Evolutionary conservation across 23 tunicate genomes (phyloP), one percentile per base, ranked within the genome.

Genomic region (Phallusia fumigata): DNA sequence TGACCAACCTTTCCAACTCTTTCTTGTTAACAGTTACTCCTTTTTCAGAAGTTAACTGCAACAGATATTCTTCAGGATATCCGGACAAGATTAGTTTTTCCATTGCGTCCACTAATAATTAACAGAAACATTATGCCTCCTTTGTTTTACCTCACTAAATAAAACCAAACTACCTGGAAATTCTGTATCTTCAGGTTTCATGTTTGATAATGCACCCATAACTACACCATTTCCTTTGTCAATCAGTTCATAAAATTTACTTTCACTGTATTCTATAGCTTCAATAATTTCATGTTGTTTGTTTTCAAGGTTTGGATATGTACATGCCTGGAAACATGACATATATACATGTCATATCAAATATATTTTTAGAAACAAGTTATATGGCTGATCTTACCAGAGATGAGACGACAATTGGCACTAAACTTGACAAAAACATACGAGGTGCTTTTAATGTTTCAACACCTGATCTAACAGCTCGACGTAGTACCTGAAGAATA

Each of bases 341-440:
- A 58, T 58, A 16, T 58, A 58, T 24, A 58, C 15, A 58, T 58
- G 3, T 6, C 3, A 58, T 58, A 1, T 58, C 8, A 1, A 58
- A 24, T 24, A 58, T 58, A 24, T 58, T 58, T 22, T 15, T 51
- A 51, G 18, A 13, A 51, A 15, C 18, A 58, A 58, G 69, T 58
- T 1, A 58, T 58, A 18, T 51, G 18, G 15, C 18, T 58, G 5
- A 40, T 22, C 11, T 58, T 58, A 58, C 69, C 28, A 58, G 69
- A 58, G 69, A 58, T 8, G 69, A 21, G 28, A 58, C 69, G 13
- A 58, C 69, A 13, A 16, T 24, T 21, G 69, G 69, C 11, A 58
- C 69, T 24, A 58, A 58, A 58, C 69, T 58, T 22, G 69, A 58
- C 69, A 58, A 24, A 58, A 58, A 58, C 69, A 58, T 58, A 24